Evolutionary conservation across 2,797 vertebrate genomes (phyloP).

Genomic region (Anabacerthia variegaticeps): DNA sequence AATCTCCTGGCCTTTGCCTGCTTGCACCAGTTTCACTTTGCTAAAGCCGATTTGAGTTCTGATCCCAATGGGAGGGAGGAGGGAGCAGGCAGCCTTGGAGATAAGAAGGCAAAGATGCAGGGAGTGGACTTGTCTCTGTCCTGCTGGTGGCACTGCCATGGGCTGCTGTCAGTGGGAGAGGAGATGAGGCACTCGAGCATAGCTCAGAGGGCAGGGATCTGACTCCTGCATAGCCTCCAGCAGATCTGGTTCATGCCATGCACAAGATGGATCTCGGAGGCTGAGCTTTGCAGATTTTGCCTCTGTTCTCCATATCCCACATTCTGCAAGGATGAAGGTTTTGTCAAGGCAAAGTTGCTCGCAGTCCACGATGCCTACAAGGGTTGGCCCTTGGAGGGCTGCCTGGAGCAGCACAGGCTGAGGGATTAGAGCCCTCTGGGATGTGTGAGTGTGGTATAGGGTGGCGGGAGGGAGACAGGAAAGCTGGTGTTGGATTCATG

Average conservation of each 20-base stretch:
- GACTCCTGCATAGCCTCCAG: not conserved
- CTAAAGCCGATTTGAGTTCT: conserved; percentile 71
- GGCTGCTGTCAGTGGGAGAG: not conserved
- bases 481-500: conserved; percentile 48
- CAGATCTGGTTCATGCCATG: not conserved
- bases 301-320: not conserved
- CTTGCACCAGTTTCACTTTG: conserved; percentile 71
- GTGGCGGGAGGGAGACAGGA: conserved; percentile 3
- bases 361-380: rapidly evolving
- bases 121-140: not conserved
- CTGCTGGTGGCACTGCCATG: not conserved
- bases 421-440: not conserved
- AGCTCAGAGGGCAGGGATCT: not conserved
- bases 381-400: not conserved
- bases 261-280: rapidly evolving
- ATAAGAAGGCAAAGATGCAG: not conserved
- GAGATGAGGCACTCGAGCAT: not conserved
- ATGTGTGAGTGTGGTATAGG: not conserved
- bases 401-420: not conserved
- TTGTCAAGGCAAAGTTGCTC: not conserved
- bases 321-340: not conserved
- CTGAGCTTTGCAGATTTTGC: not conserved
- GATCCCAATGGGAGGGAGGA: conserved; percentile 47
- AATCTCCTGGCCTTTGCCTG: conserved; percentile 71
- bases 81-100: conserved; percentile 9